Evolutionary conservation across 2,797 vertebrate genomes (phyloP), one percentile per base, ranked within the genome.

Genomic region (Perodicticus potto): DNA sequence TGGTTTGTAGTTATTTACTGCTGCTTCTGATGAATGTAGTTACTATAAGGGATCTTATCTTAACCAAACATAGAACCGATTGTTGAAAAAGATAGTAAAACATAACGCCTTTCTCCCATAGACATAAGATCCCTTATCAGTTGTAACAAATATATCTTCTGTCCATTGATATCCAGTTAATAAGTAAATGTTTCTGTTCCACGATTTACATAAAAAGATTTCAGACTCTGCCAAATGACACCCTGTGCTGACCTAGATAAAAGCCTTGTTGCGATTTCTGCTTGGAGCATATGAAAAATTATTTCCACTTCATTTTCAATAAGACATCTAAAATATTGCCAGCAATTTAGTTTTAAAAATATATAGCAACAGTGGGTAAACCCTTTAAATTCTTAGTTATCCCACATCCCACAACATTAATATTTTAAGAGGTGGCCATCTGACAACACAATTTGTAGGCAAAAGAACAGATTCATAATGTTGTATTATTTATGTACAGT

Each of bases 171-270:
- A 91, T 86, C 86, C 34, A 57, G 13, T 78, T 95, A 90, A 93
- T 90, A 94, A 97, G 40, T 93, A 84, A 95, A 93, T 91, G 83
- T 83, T 96, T 96, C 74, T 97, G 17, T 95, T 78, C 40, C 20
- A 55, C 69, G 63, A 93, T 95, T 97, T 96, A 89, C 65, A 86
- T 95, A 81, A 91, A 93, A 94, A 78, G 45, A 57, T 85, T 95
- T 88, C 91, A 88, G 63, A 88, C 63, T 88, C 93, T 34, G 63
- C 63, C 91, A 86, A 95, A 90, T 85, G 63, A 70, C 23, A 57
- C 7, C 25, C 49, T 94, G 78, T 95, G 29, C 32, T 84, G 84
- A 85, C 25, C 29, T 67, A 93, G 57, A 89, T 81, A 37, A 87
- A 84, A 91, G 67, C 5, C 81, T 85, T 91, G 55, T 77, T 94